Base-by-base conservation (phyloP, 2,888 invertebrate species). In the Philhelius pedissequus region DNA sequence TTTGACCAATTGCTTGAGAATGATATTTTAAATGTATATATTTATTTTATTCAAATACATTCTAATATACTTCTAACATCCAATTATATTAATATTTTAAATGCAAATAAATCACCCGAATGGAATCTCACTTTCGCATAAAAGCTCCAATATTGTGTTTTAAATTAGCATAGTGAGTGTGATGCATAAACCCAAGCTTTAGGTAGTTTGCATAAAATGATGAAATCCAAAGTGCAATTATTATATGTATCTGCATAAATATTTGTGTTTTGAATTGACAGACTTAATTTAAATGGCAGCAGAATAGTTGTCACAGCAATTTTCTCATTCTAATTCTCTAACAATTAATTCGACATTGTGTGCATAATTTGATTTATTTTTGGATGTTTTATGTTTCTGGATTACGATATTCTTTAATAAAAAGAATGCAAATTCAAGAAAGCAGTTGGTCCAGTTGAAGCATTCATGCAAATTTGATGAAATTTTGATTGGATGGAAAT, bases 121-220 rank as follows among this genome's bases (percentile, higher is more conserved):
- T 71, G 48, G 52, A 50, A 69, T 60, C 58, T 76, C 15, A 43
- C 50, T 60, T 69, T 69, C 52, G 35, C 20, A 40, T 50, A 75
- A 52, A 62, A 64, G 52, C 62, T 22, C 38, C 43, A 62, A 43
- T n/a, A n/a, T 62, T 27, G 11, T 60, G 40, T 40, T 13, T 11
- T 48, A n/a, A 5, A 27, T 69, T 76, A 22, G 76, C 69, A 76
- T 69, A 76, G 48, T 38, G 35, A 35, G 35, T 38, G 38, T 38
- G 35, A 56, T 56, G 64, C 50, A 25, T 66, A 56, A 56, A 58
- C 20, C 20, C 68, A 64, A 43, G 54, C 7, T 13, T 7, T 58
- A 58, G 38, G 13, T 58, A 58, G 38, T 58, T 58, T 58, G 58
- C 58, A 58, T 58, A 58, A 38, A 32, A 1, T 38, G 56, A 48